phyloP scores from a whole-genome alignment of 2,113 vertebrate genomes.

The Sinocyclocheilus anshuiensis region DNA sequence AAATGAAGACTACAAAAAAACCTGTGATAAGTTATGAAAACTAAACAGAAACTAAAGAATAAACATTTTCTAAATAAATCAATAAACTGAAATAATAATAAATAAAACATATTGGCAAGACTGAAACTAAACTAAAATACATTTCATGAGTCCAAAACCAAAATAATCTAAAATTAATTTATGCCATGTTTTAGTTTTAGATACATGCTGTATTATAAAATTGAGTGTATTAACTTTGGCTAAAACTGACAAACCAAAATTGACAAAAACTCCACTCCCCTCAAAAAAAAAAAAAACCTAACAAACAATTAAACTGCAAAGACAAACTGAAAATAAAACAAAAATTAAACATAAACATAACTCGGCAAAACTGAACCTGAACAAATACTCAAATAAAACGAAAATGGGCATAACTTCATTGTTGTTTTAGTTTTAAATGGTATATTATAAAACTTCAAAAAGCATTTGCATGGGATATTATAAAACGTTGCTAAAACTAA shows the following conservation, averaged over 20 bases:
- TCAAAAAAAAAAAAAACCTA: no score
- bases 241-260: no score
- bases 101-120: no score
- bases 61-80: neutral
- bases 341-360: neutral
- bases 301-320: no score
- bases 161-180: no score
- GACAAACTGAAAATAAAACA: neutral
- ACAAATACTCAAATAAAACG: neutral
- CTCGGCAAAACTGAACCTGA: neutral
- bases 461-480: neutral
- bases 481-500: neutral
- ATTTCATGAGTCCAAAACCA: no score
- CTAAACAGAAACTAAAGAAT: neutral
- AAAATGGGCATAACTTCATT: neutral
- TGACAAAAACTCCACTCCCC: no score
- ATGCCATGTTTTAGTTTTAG: no score
- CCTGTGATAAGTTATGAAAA: neutral
- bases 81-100: neutral
- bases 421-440: neutral
- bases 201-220: no score
- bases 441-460: neutral
- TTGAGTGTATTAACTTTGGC: no score
- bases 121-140: neutral
- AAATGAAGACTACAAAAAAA: neutral